A percentile compares a stretch with the other conserved stretches of the same genome.
phyloP scores from a whole-genome alignment of 1,140 invertebrate genomes.

The Drosophila malerkotliana region DNA sequence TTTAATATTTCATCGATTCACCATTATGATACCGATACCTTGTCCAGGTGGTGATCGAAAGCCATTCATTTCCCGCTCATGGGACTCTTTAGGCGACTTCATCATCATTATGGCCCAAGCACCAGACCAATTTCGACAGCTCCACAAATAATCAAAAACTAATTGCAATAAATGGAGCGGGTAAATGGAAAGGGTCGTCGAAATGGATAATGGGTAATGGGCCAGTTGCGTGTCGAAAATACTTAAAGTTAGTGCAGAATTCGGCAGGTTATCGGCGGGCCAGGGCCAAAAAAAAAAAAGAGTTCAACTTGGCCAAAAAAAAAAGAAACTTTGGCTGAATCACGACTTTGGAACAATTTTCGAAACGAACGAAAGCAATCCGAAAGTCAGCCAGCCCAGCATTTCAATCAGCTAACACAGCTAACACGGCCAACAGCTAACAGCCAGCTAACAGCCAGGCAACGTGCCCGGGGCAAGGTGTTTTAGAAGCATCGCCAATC shows the following conservation, averaged over 20 bases:
- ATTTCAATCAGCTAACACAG: constrained; percentile 65
- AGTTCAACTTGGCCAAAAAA: constrained; percentile 8
- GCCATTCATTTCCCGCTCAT: constrained; percentile 4
- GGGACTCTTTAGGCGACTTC: constrained; percentile 3
- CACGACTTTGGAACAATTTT: constrained; percentile 74
- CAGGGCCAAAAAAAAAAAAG: constrained; percentile 15
- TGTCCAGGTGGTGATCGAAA: neutral
- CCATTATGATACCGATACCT: neutral
- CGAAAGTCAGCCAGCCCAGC: constrained; percentile 40
- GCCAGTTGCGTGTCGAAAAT: constrained; percentile 65
- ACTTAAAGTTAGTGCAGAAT: constrained; percentile 57
- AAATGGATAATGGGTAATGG: constrained; percentile 51
- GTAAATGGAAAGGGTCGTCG: constrained; percentile 34
- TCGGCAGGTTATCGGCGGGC: constrained; percentile 42
- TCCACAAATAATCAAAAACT: constrained; percentile 47
- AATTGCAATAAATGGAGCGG: constrained; percentile 47
- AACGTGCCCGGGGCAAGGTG: constrained; percentile 67
- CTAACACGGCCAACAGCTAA: neutral
- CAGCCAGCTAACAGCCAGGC: constrained; percentile 48
- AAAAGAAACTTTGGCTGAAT: constrained; percentile 66
- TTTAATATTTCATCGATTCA: neutral
- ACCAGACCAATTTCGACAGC: constrained; percentile 8
- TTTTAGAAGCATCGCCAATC: constrained; percentile 49
- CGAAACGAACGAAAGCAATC: constrained; percentile 33
- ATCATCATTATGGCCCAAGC: constrained; percentile 14